These are phyloP conservation scores for Amiota mariae DNA, from an alignment of 2,888 invertebrate genomes.

Conservation along the genomic window DNA sequence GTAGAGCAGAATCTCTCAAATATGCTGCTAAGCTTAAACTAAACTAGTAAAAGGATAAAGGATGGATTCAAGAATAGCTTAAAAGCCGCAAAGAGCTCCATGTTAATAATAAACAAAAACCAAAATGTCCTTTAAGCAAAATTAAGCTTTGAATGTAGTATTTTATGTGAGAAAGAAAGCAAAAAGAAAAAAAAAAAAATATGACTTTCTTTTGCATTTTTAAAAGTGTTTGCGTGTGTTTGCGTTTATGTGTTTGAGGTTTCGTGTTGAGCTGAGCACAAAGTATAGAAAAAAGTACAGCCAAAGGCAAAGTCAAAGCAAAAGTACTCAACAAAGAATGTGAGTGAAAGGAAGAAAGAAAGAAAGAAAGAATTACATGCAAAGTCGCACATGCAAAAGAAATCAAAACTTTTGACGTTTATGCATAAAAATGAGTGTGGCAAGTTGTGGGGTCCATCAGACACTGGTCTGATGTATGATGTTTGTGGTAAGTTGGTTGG, in stretches of 20 bases:
- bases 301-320: neutral
- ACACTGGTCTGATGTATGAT: neutral
- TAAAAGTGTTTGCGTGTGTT: no score
- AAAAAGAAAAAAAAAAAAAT: no score
- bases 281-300: neutral
- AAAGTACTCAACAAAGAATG: neutral
- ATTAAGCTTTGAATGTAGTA: conserved; percentile 34
- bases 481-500: neutral
- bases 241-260: no score
- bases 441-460: neutral
- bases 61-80: no score
- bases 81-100: no score
- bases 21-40: no score
- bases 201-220: no score
- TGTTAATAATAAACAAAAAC: neutral
- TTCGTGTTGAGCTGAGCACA: neutral
- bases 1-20: no score
- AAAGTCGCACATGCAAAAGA: conserved; percentile 24
- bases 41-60: no score
- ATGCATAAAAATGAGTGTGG: conserved; percentile 14
- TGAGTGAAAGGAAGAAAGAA: neutral
- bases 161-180: conserved; percentile 33
- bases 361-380: conserved; percentile 4
- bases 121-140: conserved; percentile 24
- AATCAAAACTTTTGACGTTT: conserved; percentile 28